Evolutionary conservation across 2,113 vertebrate genomes (phyloP).

Genomic region (Piliocolobus tephrosceles): DNA sequence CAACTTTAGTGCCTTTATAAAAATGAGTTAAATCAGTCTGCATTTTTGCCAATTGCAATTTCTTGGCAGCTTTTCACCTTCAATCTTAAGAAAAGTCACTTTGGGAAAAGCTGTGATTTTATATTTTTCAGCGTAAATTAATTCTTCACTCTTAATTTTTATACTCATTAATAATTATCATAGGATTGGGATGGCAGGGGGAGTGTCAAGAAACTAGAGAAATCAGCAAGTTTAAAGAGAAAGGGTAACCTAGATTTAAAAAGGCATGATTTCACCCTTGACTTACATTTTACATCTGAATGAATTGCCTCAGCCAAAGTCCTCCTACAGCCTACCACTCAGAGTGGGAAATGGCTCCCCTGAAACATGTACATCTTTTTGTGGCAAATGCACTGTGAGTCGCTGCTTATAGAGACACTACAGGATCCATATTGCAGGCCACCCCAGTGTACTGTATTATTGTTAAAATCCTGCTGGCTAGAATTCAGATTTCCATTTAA

Average conservation of each 20-base stretch:
- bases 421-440: constrained; percentile 67
- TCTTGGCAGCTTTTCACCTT: constrained; percentile 71
- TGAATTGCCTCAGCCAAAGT: constrained; percentile 49
- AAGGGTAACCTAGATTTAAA: constrained; percentile 60
- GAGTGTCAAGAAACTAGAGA: not conserved
- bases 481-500: constrained; percentile 81
- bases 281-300: constrained; percentile 64
- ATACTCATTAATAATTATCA: constrained; percentile 49
- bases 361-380: constrained; percentile 54
- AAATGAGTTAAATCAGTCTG: constrained; percentile 56
- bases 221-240: constrained; percentile 53
- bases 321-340: not conserved
- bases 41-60: constrained; percentile 63
- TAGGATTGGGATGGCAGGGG: not conserved
- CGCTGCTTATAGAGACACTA: constrained; percentile 60
- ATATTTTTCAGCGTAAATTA: constrained; percentile 58
- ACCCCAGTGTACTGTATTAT: constrained; percentile 57
- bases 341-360: not conserved
- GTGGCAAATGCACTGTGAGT: constrained; percentile 60
- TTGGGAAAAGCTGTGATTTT: constrained; percentile 59
- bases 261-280: constrained; percentile 13
- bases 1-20: constrained; percentile 57
- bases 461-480: constrained; percentile 76
- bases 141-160: constrained; percentile 63
- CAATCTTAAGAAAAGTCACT: constrained; percentile 67